Evolutionary conservation across 2,113 vertebrate genomes (phyloP), one percentile per base, ranked within the genome.

Genomic region (Cettia cetti): DNA sequence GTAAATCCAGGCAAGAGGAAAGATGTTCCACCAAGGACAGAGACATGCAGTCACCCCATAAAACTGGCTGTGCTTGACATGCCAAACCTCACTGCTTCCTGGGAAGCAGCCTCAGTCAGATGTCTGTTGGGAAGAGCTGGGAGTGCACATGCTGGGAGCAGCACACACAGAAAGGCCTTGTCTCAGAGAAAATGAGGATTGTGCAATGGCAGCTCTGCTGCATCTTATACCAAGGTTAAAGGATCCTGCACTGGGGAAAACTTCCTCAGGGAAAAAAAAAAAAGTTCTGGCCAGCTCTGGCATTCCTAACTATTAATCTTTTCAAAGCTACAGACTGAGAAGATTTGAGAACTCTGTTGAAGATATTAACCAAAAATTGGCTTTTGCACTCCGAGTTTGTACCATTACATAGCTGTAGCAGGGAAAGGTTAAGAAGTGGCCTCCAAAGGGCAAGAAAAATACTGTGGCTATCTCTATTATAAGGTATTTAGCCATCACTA

Each of bases 71-170:
- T 57, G 86, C 44, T n/a, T 89, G 86, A 94, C 83, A 21, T 30
- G 82, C 90, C 94, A 95, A 90, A 94, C 81, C 94, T 95, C 92
- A 85, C 20, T 69, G 86, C 83, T 92, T 82, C 89, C 86, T 72
- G 86, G 56, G 60, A 92, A 92, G 92, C 68, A 37, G 61, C 53
- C 93, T 82, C 94, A 61, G 11, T 79, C 59, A 45, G 27, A 45
- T 71, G 26, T 76, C 49, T 82, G 64, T 6, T 59, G 72, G 76
- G 78, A 65, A 77, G 72, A 81, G 56, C 65, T 31, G 42, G 0
- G 31, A 94, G n/a, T 1, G 4, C 80, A 68, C 28, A 45, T 3
- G 0, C 42, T 3, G 4, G 47, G 35, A 76, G 16, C 26, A 49
- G 65, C 49, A 18, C 53, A 50, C 57, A 61, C 5, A 75, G 52